Evolutionary conservation across 2,113 vertebrate genomes (phyloP), one percentile per base, ranked within the genome.

Genomic region (Solenodon paradoxus): DNA sequence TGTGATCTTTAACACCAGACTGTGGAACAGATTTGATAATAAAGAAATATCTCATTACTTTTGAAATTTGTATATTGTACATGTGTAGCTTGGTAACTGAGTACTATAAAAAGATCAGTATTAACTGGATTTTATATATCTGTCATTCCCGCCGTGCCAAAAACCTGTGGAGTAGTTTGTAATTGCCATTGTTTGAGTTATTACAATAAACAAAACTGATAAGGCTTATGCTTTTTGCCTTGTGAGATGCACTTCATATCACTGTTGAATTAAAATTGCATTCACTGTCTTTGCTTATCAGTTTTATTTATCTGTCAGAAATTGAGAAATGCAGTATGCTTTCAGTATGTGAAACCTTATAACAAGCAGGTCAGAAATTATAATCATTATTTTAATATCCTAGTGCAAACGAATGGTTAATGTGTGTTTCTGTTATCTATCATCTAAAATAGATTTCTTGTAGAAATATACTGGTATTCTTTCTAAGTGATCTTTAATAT

Each of bases 171-270:
- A 97, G 89, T 92, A 95, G 94, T 96, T 95, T 98, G 92, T 98
- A 98, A 98, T 98, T 98, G 97, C 88, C 8, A 28, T 98, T 98
- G 97, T 98, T 98, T 98, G 97, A 97, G 91, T 97, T 98, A 97
- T 97, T 97, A 97, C 83, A 96, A 98, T 98, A 98, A 98, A 97
- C 95, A 96, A 94, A 97, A 97, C 96, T 96, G 98, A 98, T 98
- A 98, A 97, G 96, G 95, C 95, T 98, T 97, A 97, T 96, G 92
- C 96, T 91, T 89, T 98, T 98, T 98, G 97, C 97, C 97, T 95
- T 94, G 90, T 95, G 92, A 96, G 90, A 95, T 95, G 92, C 81
- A 97, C 97, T 96, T 92, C 96, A 93, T 53, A 64, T 86, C 0
- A 47, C 77, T 86, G 85, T 92, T 98, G 97, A 98, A 98, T 98